Conservation (phyloP, 2,888 invertebrate species). For the Chrysina gloriosa region DNA sequence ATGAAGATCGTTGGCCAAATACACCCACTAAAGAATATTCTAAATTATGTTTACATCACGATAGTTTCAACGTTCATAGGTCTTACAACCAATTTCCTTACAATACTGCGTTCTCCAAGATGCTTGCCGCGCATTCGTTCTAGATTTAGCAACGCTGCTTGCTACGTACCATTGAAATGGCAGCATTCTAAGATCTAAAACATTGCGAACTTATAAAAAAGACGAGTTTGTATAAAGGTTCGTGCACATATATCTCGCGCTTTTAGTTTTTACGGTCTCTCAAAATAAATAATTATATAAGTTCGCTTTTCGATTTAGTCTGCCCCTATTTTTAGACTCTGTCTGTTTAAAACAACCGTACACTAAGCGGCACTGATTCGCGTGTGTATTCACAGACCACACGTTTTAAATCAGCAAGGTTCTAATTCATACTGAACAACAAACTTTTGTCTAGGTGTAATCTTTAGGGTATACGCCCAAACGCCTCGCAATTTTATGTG, state of each 20-base stretch:
- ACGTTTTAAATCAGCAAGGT: background rate
- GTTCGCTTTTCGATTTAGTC: constrained; percentile 37
- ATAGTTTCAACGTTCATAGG: too few species aligned
- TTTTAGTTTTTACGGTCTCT: constrained; percentile 34
- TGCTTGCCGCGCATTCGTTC: too few species aligned
- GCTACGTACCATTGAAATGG: background rate
- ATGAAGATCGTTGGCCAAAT: too few species aligned
- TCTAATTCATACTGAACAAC: background rate
- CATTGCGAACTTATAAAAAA: constrained; percentile 10
- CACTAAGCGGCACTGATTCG: background rate
- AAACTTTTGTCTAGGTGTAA: background rate
- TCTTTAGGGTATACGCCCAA: background rate
- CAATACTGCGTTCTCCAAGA: too few species aligned
- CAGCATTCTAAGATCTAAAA: constrained; percentile 5
- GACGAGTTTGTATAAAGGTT: constrained; percentile 8
- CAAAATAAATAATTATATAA: constrained; percentile 38
- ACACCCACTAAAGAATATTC: too few species aligned
- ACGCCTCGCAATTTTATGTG: too few species aligned
- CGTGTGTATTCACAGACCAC: background rate
- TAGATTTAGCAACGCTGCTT: background rate
- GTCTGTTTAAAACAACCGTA: constrained; percentile 24
- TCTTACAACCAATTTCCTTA: too few species aligned
- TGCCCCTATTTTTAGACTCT: constrained; percentile 21
- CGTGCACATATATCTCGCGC: constrained; percentile 17
- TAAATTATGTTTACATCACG: too few species aligned